Conservation (phyloP, 1,140 invertebrate genomes). For the Catajapyx aquilonaris region DNA sequence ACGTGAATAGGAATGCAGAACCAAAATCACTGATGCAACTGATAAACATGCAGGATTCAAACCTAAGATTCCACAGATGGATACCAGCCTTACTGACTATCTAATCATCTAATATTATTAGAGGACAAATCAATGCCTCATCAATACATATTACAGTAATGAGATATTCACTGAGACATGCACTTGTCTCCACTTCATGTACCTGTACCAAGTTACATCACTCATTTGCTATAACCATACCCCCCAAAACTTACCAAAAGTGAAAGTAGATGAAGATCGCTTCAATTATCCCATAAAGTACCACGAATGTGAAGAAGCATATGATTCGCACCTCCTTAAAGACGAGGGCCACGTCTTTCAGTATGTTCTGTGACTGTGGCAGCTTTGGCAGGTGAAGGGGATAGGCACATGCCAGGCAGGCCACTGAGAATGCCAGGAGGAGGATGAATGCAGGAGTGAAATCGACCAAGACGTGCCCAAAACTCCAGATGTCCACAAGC, state of each 20-base stretch:
- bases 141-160: background rate
- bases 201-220: background rate
- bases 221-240: background rate
- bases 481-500: background rate
- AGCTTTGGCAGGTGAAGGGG: background rate
- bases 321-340: background rate
- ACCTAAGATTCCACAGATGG: no score
- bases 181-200: background rate
- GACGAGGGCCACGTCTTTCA: background rate
- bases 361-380: background rate
- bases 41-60: background rate
- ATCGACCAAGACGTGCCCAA: background rate
- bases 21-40: background rate
- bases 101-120: no score
- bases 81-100: no score
- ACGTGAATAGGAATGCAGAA: background rate
- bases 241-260: background rate
- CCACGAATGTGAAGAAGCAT: background rate
- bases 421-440: background rate
- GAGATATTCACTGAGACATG: background rate
- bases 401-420: background rate
- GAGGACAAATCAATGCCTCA: no score
- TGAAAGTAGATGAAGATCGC: background rate
- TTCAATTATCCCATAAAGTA: background rate
- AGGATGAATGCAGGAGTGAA: background rate